phyloP scores from a whole-genome alignment of 2,888 invertebrate species.

The Harpagoxenus sublaevis region DNA sequence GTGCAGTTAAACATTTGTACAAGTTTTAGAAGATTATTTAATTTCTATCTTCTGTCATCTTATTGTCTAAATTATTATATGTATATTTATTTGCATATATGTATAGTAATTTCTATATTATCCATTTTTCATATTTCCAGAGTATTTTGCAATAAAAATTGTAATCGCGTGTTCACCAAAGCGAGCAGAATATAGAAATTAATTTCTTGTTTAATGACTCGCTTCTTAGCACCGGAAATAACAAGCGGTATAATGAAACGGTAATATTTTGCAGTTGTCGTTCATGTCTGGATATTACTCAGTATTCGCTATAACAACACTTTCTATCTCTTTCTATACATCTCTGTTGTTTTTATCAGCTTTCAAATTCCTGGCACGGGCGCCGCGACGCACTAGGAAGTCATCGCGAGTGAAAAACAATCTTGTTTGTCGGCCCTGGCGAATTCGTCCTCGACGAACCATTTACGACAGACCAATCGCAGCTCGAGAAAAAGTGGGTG shows the following conservation, averaged over 20 bases:
- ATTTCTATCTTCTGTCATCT: not conserved
- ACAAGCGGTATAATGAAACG: not conserved
- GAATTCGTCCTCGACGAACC: slow-evolving; percentile 30
- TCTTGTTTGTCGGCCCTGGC: slow-evolving; percentile 60
- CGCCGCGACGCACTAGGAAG: slow-evolving; percentile 3
- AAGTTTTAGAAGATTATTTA: not conserved
- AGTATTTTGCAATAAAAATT: not conserved
- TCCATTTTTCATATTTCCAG: not conserved
- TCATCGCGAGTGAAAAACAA: slow-evolving; percentile 54
- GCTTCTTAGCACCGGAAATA: not conserved
- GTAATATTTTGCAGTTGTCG: slow-evolving; percentile 26
- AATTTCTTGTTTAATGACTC: slow-evolving; percentile 1
- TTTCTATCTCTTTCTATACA: not conserved
- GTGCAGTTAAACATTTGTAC: not conserved
- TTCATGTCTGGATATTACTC: not conserved
- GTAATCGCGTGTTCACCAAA: not conserved
- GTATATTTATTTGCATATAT: not conserved
- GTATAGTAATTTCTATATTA: not conserved
- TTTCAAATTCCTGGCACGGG: slow-evolving; percentile 5
- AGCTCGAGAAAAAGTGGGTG: slow-evolving; percentile 40
- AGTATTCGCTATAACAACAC: not conserved
- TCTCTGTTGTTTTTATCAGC: not conserved
- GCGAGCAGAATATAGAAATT: not conserved
- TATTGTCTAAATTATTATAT: not conserved
- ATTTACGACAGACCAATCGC: slow-evolving; percentile 42